These are phyloP conservation scores for Mythimna ferrago DNA, from an alignment of 2,888 invertebrate species.

Conservation along the genomic window DNA sequence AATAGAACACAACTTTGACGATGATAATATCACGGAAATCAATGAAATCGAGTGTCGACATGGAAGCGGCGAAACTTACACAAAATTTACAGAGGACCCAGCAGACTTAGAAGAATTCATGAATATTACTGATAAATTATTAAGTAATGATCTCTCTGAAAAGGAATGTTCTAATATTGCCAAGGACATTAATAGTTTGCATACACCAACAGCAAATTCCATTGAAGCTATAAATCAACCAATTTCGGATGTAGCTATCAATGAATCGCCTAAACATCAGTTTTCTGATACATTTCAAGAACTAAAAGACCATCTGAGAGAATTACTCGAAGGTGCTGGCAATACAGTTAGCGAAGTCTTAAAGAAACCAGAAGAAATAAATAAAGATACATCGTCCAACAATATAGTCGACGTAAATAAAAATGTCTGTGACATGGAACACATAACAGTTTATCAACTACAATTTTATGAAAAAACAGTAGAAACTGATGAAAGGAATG, in stretches of 20 bases:
- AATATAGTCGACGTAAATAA: slow-evolving; percentile 55
- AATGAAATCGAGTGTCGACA: slow-evolving; percentile 76
- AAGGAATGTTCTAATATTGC: slow-evolving; percentile 66
- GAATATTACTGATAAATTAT: slow-evolving; percentile 83
- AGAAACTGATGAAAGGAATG: slow-evolving; percentile 45
- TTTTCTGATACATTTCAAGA: slow-evolving; percentile 82
- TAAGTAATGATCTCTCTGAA: slow-evolving; percentile 69
- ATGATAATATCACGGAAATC: slow-evolving; percentile 59
- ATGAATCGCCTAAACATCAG: slow-evolving; percentile 63
- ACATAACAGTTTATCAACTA: slow-evolving; percentile 83
- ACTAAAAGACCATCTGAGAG: slow-evolving; percentile 81
- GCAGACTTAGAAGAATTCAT: slow-evolving; percentile 86
- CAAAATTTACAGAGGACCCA: slow-evolving; percentile 85
- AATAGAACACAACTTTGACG: slow-evolving; percentile 73
- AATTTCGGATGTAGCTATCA: slow-evolving; percentile 46
- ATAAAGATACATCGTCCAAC: slow-evolving; percentile 49
- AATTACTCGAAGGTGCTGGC: slow-evolving; percentile 76
- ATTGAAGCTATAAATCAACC: slow-evolving; percentile 78
- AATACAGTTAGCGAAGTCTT: slow-evolving; percentile 61
- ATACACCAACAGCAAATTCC: slow-evolving; percentile 85
- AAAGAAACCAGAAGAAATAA: slow-evolving; percentile 58
- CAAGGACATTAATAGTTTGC: slow-evolving; percentile 74
- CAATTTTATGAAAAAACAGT: slow-evolving; percentile 74
- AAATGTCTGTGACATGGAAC: slow-evolving; percentile 83
- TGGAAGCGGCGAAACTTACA: slow-evolving; percentile 87